These are phyloP conservation scores for Pecten maximus DNA, from an alignment of 2,888 invertebrate genomes.

Conservation along the genomic window DNA sequence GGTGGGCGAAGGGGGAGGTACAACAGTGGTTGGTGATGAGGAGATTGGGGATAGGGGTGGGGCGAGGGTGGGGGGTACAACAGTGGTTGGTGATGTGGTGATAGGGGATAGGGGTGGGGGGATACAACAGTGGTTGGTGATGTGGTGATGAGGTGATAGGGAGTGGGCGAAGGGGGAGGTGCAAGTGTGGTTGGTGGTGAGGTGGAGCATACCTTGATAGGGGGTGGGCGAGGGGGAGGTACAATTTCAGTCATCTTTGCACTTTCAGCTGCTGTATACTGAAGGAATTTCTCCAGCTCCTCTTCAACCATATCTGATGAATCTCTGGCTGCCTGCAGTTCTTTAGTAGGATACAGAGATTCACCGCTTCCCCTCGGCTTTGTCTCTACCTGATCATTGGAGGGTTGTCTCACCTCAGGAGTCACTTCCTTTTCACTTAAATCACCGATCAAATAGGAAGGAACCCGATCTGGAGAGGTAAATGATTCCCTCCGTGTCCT, in stretches of 20 bases:
- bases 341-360: background rate
- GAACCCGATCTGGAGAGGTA: slow-evolving; percentile 51
- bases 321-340: slow-evolving; percentile 11
- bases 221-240: slow-evolving; percentile 41
- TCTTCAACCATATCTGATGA: slow-evolving; percentile 35
- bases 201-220: slow-evolving; percentile 28
- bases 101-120: no score
- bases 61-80: no score
- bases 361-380: background rate
- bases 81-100: no score
- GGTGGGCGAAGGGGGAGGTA: no score
- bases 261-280: background rate
- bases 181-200: background rate
- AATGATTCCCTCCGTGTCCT: slow-evolving; percentile 71
- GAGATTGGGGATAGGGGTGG: no score
- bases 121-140: no score
- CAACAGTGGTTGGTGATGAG: no score
- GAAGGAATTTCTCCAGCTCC: slow-evolving; percentile 42
- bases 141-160: no score
- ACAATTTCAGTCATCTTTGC: background rate
- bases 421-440: slow-evolving; percentile 34
- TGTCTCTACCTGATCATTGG: background rate
- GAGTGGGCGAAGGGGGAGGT: background rate
- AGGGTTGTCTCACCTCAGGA: slow-evolving; percentile 37
- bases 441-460: slow-evolving; percentile 53